A percentile compares a stretch with the other conserved stretches of the same genome.
Evolutionary conservation across 1,140 invertebrate genomes (phyloP).

Genomic region (Arion vulgaris): DNA sequence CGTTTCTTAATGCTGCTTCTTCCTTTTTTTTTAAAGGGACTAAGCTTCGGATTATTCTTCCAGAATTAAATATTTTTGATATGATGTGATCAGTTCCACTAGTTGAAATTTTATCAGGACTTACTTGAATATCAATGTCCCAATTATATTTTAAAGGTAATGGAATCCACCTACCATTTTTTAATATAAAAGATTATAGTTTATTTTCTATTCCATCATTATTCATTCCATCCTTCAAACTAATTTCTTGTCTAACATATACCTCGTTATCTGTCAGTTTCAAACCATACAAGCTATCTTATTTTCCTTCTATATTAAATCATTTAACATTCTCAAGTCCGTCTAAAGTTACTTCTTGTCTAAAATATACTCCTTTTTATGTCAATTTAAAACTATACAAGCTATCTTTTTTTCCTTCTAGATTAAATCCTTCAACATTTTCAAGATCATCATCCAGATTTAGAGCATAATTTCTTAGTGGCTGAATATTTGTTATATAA

Average conservation of each 20-base stretch:
- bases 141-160: neutral
- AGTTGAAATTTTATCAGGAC: neutral
- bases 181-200: neutral
- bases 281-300: neutral
- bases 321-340: neutral
- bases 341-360: neutral
- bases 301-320: neutral
- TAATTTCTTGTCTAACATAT: slow-evolving; percentile 8
- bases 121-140: neutral
- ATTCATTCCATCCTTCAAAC: neutral
- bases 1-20: neutral
- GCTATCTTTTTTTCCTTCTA: neutral
- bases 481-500: neutral
- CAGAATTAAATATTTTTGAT: neutral
- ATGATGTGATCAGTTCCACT: neutral
- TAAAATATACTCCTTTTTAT: neutral
- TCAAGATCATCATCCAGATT: slow-evolving; percentile 11
- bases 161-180: neutral
- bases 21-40: neutral
- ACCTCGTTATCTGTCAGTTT: neutral
- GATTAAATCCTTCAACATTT: neutral
- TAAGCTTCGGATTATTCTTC: neutral
- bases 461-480: neutral
- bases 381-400: neutral
- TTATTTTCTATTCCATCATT: neutral